Evolutionary conservation across 2,888 invertebrate species (phyloP).

Genomic region (Epirrhoe alternata): DNA sequence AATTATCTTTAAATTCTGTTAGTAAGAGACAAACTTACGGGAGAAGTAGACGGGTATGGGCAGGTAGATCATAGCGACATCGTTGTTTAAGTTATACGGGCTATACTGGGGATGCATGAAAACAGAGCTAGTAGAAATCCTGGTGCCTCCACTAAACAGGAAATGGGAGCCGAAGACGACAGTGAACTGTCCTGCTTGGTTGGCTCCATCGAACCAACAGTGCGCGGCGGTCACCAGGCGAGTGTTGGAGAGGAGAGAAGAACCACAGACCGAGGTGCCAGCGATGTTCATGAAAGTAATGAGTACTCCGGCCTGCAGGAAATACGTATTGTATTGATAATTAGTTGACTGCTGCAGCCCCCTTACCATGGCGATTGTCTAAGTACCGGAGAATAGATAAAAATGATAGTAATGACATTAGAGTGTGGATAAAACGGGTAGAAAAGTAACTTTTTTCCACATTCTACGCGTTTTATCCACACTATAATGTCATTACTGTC

Average conservation of each 20-base stretch:
- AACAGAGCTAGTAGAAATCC: conserved; percentile 55
- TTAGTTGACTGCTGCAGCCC: no score
- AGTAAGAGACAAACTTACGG: conserved; percentile 45
- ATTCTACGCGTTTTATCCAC: no score
- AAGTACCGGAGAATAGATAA: no score
- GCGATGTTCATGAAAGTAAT: conserved; percentile 53
- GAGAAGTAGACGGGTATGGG: conserved; percentile 49
- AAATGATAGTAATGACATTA: no score
- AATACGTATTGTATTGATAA: neutral
- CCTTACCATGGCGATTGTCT: no score
- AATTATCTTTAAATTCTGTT: neutral
- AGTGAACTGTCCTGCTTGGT: conserved; percentile 55
- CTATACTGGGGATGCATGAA: conserved; percentile 60
- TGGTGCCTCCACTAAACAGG: conserved; percentile 60
- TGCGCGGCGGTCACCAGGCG: conserved; percentile 68
- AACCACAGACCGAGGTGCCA: conserved; percentile 63
- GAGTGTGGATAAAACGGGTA: no score
- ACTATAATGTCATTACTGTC: no score
- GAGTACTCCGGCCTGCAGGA: conserved; percentile 59
- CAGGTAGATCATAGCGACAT: conserved; percentile 63
- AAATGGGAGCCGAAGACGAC: conserved; percentile 61
- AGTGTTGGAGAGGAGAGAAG: conserved; percentile 53
- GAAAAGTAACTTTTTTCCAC: no score
- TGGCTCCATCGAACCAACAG: conserved; percentile 63
- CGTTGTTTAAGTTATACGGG: conserved; percentile 51